Evolutionary conservation across 2,113 vertebrate genomes (phyloP), one percentile per base, ranked within the genome.

Genomic region (Cryptotis parvus): DNA sequence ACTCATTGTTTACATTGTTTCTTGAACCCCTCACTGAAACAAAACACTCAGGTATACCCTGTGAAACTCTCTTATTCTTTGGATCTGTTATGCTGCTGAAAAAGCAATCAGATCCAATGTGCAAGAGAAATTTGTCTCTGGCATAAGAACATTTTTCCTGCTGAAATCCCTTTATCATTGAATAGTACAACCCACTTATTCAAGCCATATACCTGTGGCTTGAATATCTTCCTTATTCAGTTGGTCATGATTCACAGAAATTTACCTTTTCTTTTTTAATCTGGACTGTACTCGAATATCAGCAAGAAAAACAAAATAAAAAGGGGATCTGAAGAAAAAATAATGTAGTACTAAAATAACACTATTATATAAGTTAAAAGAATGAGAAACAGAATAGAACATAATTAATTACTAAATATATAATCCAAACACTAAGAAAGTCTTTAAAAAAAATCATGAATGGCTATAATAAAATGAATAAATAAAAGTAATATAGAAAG

Each of bases 401-500:
- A 26, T 63, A 87, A n/a, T n/a, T n/a, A n/a, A n/a, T n/a, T 35
- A 20, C 6, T 55, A 18, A 87, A 91, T 84, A 66, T 41, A 68
- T 63, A 72, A 90, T 77, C 68, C 20, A 69, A 89, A 33, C 26
- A 76, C 86, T 52, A 82, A 90, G 29, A 55, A 87, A 74, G 1
- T 39, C 65, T 5, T 80, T 84, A 9, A 82, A 84, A 87, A 92
- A 81, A 76, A 77, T 82, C 35, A 82, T 84, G 35, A 37, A 49
- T 61, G 39, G 73, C 16, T 72, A 49, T 18, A 92, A 43, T 84
- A 84, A 88, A 93, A 76, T 16, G 81, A 87, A 90, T 4, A 83
- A 58, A 85, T 82, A 74, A 92, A 70, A 92, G 35, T 65, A 89
- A 79, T 74, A 80, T 43, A 81, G 61, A 86, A 74, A 83, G 58